These are phyloP conservation scores for Mastomys natalensis DNA, from an alignment of 2,113 vertebrate genomes.

Conservation along the genomic window DNA sequence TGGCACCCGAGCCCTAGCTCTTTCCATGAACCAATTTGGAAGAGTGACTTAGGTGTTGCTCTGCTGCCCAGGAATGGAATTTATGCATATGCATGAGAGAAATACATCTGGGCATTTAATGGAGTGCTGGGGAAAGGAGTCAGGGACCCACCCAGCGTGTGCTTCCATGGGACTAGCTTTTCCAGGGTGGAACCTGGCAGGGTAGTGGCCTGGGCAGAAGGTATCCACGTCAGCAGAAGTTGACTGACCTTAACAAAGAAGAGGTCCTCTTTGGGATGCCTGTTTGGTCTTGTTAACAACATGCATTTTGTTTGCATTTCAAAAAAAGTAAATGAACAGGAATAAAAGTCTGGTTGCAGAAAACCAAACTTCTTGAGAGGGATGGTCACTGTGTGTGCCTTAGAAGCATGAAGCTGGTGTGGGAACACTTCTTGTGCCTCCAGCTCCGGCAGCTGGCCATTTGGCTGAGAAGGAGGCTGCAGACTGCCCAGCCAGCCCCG, in stretches of 20 bases:
- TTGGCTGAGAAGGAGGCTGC: background rate
- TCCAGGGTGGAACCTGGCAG: conserved; percentile 55
- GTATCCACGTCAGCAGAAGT: background rate
- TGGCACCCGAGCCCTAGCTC: background rate
- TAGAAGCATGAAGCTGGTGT: background rate
- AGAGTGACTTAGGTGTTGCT: conserved; percentile 62
- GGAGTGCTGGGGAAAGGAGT: conserved; percentile 1
- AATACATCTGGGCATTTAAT: conserved; percentile 58
- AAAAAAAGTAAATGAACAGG: background rate
- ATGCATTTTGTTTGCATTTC: background rate
- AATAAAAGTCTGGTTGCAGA: background rate
- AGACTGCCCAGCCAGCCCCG: background rate
- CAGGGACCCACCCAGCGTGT: background rate
- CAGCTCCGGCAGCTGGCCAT: conserved; percentile 22
- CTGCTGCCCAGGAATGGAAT: conserved; percentile 66
- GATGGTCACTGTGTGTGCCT: background rate
- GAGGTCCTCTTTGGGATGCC: background rate
- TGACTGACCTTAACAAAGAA: background rate
- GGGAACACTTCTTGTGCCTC: conserved; percentile 24
- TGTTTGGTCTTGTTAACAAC: background rate
- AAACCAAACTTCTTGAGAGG: background rate
- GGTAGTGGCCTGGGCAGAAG: background rate
- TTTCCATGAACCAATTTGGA: conserved; percentile 52
- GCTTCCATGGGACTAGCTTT: conserved; percentile 62
- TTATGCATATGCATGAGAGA: conserved; percentile 59